Evolutionary conservation across 2,113 vertebrate genomes (phyloP), one percentile per base, ranked within the genome.

Genomic region (Pangasianodon gigas): DNA sequence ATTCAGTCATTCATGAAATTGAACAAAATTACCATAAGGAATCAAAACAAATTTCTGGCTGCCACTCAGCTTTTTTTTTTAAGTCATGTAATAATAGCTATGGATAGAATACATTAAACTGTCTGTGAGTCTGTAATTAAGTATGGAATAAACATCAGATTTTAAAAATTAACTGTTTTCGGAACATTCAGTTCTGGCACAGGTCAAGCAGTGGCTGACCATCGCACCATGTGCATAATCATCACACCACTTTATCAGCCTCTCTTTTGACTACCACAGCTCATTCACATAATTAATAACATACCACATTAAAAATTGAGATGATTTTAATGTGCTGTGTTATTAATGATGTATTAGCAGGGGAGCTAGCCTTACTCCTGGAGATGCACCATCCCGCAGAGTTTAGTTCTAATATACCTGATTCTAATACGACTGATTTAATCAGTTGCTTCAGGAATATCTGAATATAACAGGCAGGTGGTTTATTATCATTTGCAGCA

Each of bases 1-100:
- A 82, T 89, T 80, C 44, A 81, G 5, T 83, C 19, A 74, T 87
- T 86, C 58, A 41, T 71, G 69, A 37, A 71, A 41, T 71, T 71
- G 32, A 75, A 65, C 46, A 79, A 26, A 84, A 79, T 74, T 67
- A 54, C 48, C 16, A 13, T 88, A 21, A 41, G 37, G 16, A 86
- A 71, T 29, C 19, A 10, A 75, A 41, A 86, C 26, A 1, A 48
- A n/a, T 16, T 44, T 56, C 41, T 54, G 51, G n/a, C 48, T 37
- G 46, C 29, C 29, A 6, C 62, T 69, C 41, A 69, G 84, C 24
- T 48, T 69, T 67, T 71, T 32, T 41, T 37, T 41, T 13, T n/a
- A 10, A 46, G 41, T 87, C 3, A 16, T 75, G 67, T 75, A 56
- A 26, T 16, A 60, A 44, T 44, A 62, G 74, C 54, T 46, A 24